Evolutionary conservation across 1,140 invertebrate species (phyloP).

Genomic region (Laodelphax striatellus): DNA sequence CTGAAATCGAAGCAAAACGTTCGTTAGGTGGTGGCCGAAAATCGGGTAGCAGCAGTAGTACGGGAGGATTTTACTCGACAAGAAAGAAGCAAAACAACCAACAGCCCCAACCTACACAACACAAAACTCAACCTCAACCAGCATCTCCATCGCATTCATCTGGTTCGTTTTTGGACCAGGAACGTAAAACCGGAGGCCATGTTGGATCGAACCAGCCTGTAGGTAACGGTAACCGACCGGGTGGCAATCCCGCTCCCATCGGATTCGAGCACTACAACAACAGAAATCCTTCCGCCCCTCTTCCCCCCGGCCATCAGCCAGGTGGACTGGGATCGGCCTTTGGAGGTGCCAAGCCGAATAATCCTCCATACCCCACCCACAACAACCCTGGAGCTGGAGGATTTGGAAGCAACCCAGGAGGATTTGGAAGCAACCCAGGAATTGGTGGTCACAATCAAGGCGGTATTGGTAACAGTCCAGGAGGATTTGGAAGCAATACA

Average conservation of each 20-base stretch:
- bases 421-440: not conserved
- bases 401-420: not conserved
- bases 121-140: not conserved
- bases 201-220: not conserved
- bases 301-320: not conserved
- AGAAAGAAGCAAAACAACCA: not conserved
- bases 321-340: not conserved
- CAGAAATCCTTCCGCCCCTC: not conserved
- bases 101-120: not conserved
- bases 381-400: not conserved
- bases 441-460: not conserved
- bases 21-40: not conserved
- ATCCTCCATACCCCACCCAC: not conserved
- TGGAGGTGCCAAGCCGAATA: not conserved
- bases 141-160: not conserved
- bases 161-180: not conserved
- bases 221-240: not conserved
- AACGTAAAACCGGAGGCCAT: not conserved
- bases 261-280: not conserved
- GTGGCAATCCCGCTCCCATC: not conserved
- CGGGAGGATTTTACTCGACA: not conserved
- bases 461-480: not conserved
- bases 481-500: not conserved
- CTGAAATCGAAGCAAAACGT: too few relatives aligned
- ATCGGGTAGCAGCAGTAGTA: not conserved